Conservation (phyloP, 2,797 vertebrate species). For the Scolopax rusticola region DNA sequence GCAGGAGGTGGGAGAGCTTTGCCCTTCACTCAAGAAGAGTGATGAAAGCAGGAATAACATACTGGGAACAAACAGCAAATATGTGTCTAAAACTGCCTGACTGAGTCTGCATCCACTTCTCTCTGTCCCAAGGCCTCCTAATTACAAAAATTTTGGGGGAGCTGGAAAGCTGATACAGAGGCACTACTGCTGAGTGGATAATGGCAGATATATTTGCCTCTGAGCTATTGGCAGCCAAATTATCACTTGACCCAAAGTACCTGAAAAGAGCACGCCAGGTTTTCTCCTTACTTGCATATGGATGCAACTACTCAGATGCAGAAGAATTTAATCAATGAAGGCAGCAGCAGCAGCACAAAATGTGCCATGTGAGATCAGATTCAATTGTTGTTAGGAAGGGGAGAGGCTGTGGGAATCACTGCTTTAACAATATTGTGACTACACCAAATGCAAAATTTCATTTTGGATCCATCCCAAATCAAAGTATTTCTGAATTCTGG, state of each 20-base stretch:
- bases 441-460: not conserved
- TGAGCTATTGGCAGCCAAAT: constrained; percentile 34
- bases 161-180: not conserved
- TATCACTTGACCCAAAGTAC: constrained; percentile 31
- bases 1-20: not conserved
- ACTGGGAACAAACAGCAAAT: not conserved
- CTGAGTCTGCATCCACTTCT: not conserved
- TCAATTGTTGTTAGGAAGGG: not conserved
- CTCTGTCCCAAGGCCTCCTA: not conserved
- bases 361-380: not conserved
- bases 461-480: not conserved
- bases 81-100: not conserved
- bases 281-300: not conserved
- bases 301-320: not conserved
- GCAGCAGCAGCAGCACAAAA: constrained; percentile 5
- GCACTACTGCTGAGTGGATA: constrained; percentile 21
- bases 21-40: not conserved
- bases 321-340: constrained; percentile 47
- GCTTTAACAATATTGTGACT: not conserved
- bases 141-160: not conserved
- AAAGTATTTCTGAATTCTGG: not conserved
- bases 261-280: not conserved
- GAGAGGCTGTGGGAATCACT: not conserved
- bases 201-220: constrained; percentile 22
- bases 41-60: not conserved